Conservation (phyloP, 2,888 invertebrate species). For the Taenaris catops region DNA sequence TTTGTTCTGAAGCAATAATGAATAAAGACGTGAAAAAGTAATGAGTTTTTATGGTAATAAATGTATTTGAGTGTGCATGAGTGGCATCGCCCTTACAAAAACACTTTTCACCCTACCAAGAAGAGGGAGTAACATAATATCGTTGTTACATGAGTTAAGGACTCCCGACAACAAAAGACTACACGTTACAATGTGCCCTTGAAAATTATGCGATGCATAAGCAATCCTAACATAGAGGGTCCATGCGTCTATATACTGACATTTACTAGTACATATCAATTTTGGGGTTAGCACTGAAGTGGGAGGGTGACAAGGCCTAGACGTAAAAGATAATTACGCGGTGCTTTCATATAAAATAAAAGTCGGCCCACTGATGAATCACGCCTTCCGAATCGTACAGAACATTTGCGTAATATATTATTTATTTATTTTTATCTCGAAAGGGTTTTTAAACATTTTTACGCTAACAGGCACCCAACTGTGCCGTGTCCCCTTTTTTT, state of each 20-base stretch:
- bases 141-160: slow-evolving; percentile 42
- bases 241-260: slow-evolving; percentile 1
- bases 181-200: slow-evolving; percentile 25
- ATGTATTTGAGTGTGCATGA: too few species aligned
- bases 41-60: too few species aligned
- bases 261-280: background rate
- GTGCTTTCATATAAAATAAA: slow-evolving; percentile 3
- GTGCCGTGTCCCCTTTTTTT: slow-evolving; percentile 26
- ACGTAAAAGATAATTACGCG: slow-evolving; percentile 3
- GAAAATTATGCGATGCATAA: slow-evolving; percentile 32
- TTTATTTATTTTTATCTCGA: slow-evolving; percentile 1
- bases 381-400: slow-evolving; percentile 1
- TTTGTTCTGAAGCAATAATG: too few species aligned
- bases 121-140: slow-evolving; percentile 32
- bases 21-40: too few species aligned
- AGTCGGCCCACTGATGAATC: slow-evolving; percentile 1
- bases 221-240: slow-evolving; percentile 24
- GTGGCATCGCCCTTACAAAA: slow-evolving; percentile 19
- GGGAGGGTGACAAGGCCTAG: background rate
- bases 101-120: slow-evolving; percentile 30
- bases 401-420: slow-evolving; percentile 3
- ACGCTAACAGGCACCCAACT: slow-evolving; percentile 30
- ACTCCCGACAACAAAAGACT: slow-evolving; percentile 35
- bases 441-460: slow-evolving; percentile 20
- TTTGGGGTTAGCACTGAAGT: slow-evolving; percentile 1